phyloP scores from a whole-genome alignment of 2,888 invertebrate genomes.

The Cataglyphis albicans region DNA sequence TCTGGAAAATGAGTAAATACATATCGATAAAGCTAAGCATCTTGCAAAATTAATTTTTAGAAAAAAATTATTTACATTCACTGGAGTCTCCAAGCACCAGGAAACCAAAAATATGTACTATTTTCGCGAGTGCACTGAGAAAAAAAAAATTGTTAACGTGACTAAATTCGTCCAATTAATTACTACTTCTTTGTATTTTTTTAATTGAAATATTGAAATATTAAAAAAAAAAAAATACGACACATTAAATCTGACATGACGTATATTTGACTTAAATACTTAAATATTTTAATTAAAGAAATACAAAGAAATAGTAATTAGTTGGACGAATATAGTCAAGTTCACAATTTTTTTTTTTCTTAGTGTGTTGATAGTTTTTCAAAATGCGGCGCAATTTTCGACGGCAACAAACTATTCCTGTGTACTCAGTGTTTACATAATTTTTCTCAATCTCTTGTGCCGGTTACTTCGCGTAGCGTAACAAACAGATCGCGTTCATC shows the following conservation, averaged over 20 bases:
- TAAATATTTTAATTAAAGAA: no score
- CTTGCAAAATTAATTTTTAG: neutral
- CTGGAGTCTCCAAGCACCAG: neutral
- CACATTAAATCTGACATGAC: no score
- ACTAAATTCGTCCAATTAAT: no score
- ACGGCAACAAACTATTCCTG: slow-evolving; percentile 27
- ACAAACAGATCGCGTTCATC: slow-evolving; percentile 23
- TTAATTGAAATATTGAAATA: no score
- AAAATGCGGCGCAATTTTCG: slow-evolving; percentile 9
- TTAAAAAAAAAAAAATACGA: no score
- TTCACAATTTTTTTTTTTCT: no score
- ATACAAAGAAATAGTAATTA: no score
- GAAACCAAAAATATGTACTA: neutral
- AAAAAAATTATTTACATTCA: neutral
- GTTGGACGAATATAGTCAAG: no score
- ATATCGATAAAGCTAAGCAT: neutral
- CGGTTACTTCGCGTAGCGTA: slow-evolving; percentile 6
- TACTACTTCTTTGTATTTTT: no score
- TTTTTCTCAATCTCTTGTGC: slow-evolving; percentile 19
- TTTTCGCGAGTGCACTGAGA: neutral
- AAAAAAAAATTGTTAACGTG: no score
- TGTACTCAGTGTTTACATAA: slow-evolving; percentile 28
- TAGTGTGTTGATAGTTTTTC: neutral
- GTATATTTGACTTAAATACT: no score
- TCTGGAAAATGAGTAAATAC: neutral